phyloP scores from a whole-genome alignment of 2,113 vertebrate species.

The Castor canadensis region DNA sequence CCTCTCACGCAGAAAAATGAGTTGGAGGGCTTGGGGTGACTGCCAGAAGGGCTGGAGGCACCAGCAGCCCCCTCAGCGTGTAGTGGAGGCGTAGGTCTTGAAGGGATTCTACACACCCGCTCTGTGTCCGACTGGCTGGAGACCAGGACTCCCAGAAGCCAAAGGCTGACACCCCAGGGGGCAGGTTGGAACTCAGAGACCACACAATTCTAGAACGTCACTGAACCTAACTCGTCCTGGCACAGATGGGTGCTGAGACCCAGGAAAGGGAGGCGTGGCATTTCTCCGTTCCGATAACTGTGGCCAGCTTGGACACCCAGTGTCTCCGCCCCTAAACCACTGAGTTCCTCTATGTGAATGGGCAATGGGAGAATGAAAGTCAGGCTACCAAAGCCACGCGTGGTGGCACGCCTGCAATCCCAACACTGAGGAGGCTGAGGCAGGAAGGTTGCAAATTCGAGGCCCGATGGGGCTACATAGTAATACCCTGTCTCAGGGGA shows the following conservation, averaged over 20 bases:
- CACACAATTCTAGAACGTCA: not conserved
- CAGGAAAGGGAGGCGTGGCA: not conserved
- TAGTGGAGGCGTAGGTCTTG: not conserved
- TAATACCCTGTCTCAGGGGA: not conserved
- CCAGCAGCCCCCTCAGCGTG: not conserved
- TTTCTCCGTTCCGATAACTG: not conserved
- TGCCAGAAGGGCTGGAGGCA: not conserved
- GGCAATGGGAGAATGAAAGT: fast-evolving
- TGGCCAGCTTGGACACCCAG: not conserved
- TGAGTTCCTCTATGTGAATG: not conserved
- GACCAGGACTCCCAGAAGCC: not conserved
- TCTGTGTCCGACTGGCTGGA: not conserved
- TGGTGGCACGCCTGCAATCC: not conserved
- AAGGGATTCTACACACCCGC: not conserved
- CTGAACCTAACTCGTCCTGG: not conserved
- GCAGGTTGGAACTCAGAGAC: not conserved
- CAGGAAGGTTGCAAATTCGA: not conserved
- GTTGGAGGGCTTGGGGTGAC: too few species aligned
- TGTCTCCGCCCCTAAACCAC: too few species aligned
- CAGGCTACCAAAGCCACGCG: not conserved
- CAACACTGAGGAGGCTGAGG: not conserved
- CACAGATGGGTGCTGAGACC: not conserved
- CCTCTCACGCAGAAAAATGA: not conserved
- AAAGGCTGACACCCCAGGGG: not conserved
- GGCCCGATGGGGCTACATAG: not conserved